A percentile compares a stretch with the other conserved stretches of the same genome.
Evolutionary conservation across 2,888 invertebrate species (phyloP).

Genomic region (Eupithecia abbreviata): DNA sequence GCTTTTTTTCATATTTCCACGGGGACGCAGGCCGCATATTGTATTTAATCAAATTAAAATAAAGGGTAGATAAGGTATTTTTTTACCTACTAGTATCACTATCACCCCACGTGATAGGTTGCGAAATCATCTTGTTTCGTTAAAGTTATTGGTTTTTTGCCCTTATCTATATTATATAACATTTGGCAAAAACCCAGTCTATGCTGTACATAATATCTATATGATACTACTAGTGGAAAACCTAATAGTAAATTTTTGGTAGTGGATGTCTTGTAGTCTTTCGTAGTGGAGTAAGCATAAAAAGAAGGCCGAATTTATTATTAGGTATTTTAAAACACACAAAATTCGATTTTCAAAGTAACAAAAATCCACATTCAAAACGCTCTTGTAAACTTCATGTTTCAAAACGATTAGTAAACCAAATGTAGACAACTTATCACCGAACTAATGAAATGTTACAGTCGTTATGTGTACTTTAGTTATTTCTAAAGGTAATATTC

Average conservation of each 20-base stretch:
- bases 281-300: no score
- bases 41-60: no score
- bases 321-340: no score
- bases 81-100: neutral
- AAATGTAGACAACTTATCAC: neutral
- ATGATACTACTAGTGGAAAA: neutral
- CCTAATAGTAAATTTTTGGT: neutral
- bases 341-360: neutral
- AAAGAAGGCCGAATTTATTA: no score
- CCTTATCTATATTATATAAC: neutral
- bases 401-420: neutral
- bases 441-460: neutral
- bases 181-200: neutral
- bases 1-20: no score
- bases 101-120: neutral
- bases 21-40: no score
- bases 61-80: no score
- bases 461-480: conserved; percentile 3
- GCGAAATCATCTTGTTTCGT: neutral
- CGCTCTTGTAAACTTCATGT: neutral
- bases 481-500: conserved; percentile 7
- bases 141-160: neutral
- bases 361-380: neutral
- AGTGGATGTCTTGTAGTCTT: neutral
- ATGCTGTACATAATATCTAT: neutral